Conservation (phyloP, 2,888 invertebrate species). For the Malachius bipustulatus region DNA sequence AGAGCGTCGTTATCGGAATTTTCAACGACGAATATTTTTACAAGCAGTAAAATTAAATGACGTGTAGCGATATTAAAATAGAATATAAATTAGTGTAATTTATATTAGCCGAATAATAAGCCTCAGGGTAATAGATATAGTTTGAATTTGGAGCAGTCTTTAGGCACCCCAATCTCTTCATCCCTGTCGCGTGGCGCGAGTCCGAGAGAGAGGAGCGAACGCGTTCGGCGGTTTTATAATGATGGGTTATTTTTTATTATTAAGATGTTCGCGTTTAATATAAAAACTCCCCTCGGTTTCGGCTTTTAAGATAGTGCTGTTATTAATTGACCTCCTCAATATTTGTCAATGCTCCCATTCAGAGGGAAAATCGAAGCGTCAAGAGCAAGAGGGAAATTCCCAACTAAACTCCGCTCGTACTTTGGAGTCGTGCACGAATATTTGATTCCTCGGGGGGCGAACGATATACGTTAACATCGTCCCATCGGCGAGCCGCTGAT, state of each 20-base stretch:
- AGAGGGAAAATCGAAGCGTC: no score
- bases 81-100: slow-evolving; percentile 31
- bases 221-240: slow-evolving; percentile 28
- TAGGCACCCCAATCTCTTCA: slow-evolving; percentile 17
- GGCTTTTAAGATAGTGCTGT: slow-evolving; percentile 3
- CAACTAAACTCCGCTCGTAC: no score
- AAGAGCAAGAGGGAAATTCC: no score
- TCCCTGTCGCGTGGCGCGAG: slow-evolving; percentile 9
- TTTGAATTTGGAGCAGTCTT: slow-evolving; percentile 24
- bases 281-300: slow-evolving; percentile 10
- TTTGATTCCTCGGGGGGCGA: no score
- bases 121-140: slow-evolving; percentile 28
- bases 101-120: slow-evolving; percentile 28
- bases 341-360: slow-evolving; percentile 1
- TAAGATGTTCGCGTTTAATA: slow-evolving; percentile 24
- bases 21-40: slow-evolving; percentile 9
- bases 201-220: slow-evolving; percentile 11
- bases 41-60: slow-evolving; percentile 26
- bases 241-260: slow-evolving; percentile 33
- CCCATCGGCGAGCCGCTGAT: no score
- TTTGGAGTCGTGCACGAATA: no score
- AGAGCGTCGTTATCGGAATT: no score
- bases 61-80: slow-evolving; percentile 32
- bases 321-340: slow-evolving; percentile 2
- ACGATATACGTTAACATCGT: no score